Percentiles rank a stretch among this genome's conserved stretches.
Evolutionary conservation across 1,140 invertebrate species (phyloP).

Genomic region (Ceratitis capitata): DNA sequence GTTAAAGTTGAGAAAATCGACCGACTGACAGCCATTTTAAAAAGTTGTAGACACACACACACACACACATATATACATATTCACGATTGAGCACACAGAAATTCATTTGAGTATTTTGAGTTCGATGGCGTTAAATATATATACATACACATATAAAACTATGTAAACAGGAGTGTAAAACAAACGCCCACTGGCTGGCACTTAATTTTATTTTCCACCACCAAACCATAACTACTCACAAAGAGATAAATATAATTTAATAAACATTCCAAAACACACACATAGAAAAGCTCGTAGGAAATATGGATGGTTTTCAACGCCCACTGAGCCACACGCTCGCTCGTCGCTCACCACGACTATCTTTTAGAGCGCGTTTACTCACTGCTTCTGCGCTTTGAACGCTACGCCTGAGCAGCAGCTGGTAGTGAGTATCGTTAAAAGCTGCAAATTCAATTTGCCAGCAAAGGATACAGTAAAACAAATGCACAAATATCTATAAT

Average conservation of each 20-base stretch:
- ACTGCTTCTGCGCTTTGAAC: background rate
- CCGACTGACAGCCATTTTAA: slow-evolving; percentile 62
- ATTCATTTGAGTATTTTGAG: no score
- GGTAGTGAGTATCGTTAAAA: background rate
- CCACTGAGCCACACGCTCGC: background rate
- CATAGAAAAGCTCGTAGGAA: background rate
- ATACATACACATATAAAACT: no score
- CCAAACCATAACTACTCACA: background rate
- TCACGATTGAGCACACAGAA: background rate
- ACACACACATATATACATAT: slow-evolving; percentile 29
- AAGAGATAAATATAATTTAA: background rate
- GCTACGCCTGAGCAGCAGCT: background rate
- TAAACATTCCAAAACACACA: background rate
- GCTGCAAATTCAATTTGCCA: background rate
- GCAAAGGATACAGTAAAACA: background rate
- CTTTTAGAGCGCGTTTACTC: background rate
- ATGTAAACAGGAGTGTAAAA: background rate
- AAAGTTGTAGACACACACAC: slow-evolving; percentile 55
- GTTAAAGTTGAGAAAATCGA: background rate
- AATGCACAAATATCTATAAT: no score
- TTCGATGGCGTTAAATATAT: background rate
- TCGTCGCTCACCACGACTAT: background rate
- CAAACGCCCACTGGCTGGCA: slow-evolving; percentile 37
- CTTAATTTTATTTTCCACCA: slow-evolving; percentile 42
- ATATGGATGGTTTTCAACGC: background rate